Evolutionary conservation across 2,888 invertebrate species (phyloP), one percentile per base, ranked within the genome.

Genomic region (Lysandra coridon): DNA sequence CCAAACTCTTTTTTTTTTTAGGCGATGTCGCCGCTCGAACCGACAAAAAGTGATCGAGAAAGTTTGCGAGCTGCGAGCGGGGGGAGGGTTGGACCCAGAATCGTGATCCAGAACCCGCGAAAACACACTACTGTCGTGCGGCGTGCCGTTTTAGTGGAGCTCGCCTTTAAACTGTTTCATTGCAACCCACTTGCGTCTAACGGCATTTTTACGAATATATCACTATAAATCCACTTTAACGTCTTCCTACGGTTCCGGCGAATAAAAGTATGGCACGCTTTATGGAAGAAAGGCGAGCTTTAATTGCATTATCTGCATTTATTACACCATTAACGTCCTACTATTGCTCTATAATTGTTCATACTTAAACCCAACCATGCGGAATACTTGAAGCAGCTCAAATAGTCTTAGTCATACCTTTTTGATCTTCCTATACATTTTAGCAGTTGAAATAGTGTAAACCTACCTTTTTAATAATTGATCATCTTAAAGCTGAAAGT

Each of bases 221-320:
- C 10, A 76, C 60, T 49, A 78, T 81, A 80, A 82, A 80, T 81
- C 78, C 69, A 69, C 57, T 82, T 79, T 79, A 62, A 62, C 79
- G 80, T 80, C 77, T 80, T 79, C 78, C 33, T 80, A 80, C 80
- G 80, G 33, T 79, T 78, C 75, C 49, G 78, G 33, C 69, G 60
- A 80, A 81, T 80, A 80, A 81, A 80, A 78, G 79, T 78, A 76
- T 62, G 44, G 53, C 79, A 78, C 75, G 78, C 80, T 79, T 79
- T 79, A 80, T 79, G 79, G 79, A 80, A 78, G 82, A 80, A 81
- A 82, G 81, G 80, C 80, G 80, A 78, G 79, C 79, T 80, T 12
- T 69, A 69, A 69, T 37, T 69, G 69, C 69, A 69, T 69, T 69
- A 69, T 33, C 69, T 69, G 69, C 69, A 69, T 69, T 69, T 17